A percentile compares a stretch with the other conserved stretches of the same genome.
phyloP scores from a whole-genome alignment of 2,797 vertebrate genomes.

The Leptatherina wallacei region DNA sequence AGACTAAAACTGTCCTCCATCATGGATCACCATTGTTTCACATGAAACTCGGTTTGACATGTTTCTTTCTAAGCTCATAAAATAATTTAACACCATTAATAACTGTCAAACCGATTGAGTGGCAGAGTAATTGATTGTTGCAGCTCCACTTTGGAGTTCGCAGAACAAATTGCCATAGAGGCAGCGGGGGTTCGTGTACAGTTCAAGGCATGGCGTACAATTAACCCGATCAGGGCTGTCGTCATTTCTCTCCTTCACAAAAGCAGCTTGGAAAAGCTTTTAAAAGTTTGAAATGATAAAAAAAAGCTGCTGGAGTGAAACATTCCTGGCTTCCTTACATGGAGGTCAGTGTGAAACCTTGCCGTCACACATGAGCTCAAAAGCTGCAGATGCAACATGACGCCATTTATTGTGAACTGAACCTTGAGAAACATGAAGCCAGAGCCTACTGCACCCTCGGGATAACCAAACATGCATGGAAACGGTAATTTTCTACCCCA shows the following conservation, averaged over 20 bases:
- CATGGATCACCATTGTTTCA: neutral
- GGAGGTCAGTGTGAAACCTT: neutral
- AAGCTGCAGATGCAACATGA: slow-evolving; percentile 7
- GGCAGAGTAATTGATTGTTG: slow-evolving; percentile 22
- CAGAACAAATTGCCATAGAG: neutral
- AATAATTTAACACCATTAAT: slow-evolving; percentile 14
- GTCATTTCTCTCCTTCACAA: neutral
- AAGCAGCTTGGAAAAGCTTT: neutral
- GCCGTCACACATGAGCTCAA: neutral
- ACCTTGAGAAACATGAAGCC: neutral
- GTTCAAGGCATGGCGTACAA: slow-evolving; percentile 5
- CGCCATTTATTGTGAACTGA: neutral
- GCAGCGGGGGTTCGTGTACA: slow-evolving; percentile 15
- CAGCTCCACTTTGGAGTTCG: slow-evolving; percentile 3
- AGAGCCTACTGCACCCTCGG: neutral
- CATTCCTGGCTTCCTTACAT: neutral
- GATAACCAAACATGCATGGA: neutral
- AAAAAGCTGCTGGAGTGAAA: neutral
- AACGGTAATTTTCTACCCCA: neutral
- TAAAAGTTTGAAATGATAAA: neutral
- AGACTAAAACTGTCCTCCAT: neutral
- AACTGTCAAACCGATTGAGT: slow-evolving; percentile 27
- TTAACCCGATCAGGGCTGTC: neutral
- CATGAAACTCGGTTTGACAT: neutral
- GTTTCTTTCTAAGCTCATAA: slow-evolving; percentile 5